Conservation (phyloP, 2,888 invertebrate genomes). For the Lasioglossum pauxillum region DNA sequence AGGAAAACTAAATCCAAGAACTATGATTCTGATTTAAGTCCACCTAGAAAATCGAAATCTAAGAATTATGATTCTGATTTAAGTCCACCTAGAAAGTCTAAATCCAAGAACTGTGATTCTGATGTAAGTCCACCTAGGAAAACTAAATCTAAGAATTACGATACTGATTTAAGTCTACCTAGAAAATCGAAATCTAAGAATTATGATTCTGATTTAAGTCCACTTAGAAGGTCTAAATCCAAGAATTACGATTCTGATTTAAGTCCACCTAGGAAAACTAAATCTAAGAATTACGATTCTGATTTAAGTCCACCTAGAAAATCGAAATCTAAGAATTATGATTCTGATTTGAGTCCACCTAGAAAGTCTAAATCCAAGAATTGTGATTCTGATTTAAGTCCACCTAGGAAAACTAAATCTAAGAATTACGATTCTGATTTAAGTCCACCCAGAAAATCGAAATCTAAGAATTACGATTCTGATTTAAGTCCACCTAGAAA, state of each 20-base stretch:
- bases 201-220: constrained; percentile 65
- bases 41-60: constrained; percentile 37
- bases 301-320: constrained; percentile 65
- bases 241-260: constrained; percentile 77
- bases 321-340: constrained; percentile 47
- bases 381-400: constrained; percentile 75
- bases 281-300: neutral
- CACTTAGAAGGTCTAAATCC: constrained; percentile 46
- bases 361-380: constrained; percentile 70
- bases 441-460: too few relatives aligned
- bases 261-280: constrained; percentile 47
- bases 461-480: constrained; percentile 65
- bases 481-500: constrained; percentile 70
- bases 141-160: constrained; percentile 56
- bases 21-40: constrained; percentile 61
- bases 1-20: constrained; percentile 66
- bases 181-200: constrained; percentile 70
- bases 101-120: constrained; percentile 68
- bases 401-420: constrained; percentile 64
- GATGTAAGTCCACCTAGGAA: constrained; percentile 70
- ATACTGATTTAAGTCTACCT: constrained; percentile 62
- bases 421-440: too few relatives aligned
- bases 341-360: constrained; percentile 75
- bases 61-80: constrained; percentile 22
- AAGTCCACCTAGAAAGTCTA: constrained; percentile 66